phyloP scores from a whole-genome alignment of 2,797 vertebrate genomes.

The Sitta carolinensis region DNA sequence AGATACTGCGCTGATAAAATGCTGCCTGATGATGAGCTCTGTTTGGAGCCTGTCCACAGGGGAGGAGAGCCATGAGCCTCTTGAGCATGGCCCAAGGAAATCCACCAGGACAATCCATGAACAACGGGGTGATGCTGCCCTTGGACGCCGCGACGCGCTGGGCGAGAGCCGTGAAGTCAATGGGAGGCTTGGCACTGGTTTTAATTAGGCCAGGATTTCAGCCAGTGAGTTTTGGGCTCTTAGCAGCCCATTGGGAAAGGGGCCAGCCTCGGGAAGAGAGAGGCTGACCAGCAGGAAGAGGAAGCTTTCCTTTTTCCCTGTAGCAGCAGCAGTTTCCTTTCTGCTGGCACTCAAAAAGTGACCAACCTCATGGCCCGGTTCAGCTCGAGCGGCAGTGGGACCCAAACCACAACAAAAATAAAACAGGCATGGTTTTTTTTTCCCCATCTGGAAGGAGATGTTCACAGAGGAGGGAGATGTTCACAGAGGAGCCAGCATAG shows the following conservation, averaged over 20 bases:
- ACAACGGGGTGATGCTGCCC: background rate
- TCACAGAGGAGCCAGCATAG: background rate
- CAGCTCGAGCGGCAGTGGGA: fast-evolving
- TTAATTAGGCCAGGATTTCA: slow-evolving; percentile 65
- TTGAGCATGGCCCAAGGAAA: background rate
- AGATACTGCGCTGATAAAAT: background rate
- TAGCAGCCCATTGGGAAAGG: slow-evolving; percentile 26
- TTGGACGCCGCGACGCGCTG: background rate
- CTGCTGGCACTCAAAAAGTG: background rate
- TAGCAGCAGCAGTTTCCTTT: background rate
- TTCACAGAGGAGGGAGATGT: background rate
- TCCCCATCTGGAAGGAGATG: background rate
- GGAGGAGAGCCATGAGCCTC: background rate
- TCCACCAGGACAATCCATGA: background rate
- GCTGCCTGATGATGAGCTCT: background rate
- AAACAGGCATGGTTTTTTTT: background rate
- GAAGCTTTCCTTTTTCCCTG: background rate
- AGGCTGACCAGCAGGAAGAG: slow-evolving; percentile 56
- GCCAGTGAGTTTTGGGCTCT: slow-evolving; percentile 45
- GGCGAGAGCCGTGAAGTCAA: slow-evolving; percentile 29
- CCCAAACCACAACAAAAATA: background rate
- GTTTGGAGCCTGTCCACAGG: background rate
- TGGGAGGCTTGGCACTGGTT: slow-evolving; percentile 30
- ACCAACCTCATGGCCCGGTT: background rate
- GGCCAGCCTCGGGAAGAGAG: background rate